These are phyloP conservation scores for Cottus gobio DNA, from an alignment of 2,113 vertebrate species.

Conservation along the genomic window DNA sequence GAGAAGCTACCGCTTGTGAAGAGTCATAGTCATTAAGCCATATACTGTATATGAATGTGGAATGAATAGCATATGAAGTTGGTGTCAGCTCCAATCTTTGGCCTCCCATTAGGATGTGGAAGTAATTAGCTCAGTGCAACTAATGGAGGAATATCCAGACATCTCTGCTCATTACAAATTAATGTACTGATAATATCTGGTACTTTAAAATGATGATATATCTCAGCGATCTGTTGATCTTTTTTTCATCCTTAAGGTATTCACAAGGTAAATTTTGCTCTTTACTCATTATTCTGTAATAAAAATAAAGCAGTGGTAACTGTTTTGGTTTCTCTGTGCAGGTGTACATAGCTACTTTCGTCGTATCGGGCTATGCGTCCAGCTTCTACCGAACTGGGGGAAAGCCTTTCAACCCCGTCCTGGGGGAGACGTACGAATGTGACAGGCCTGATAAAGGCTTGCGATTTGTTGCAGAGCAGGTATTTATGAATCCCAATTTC, in stretches of 20 bases:
- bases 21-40: conserved; percentile 6
- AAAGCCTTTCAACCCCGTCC: conserved; percentile 97
- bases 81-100: not conserved
- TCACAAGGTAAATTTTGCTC: not conserved
- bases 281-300: conserved; percentile 7
- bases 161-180: conserved; percentile 20
- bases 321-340: conserved; percentile 69
- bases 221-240: not conserved
- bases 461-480: conserved; percentile 94
- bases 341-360: conserved; percentile 95
- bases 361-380: conserved; percentile 93
- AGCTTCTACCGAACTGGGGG: conserved; percentile 96
- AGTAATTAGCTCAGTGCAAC: conserved; percentile 26
- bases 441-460: conserved; percentile 93
- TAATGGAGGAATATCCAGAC: conserved; percentile 25
- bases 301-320: not conserved
- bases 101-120: conserved; percentile 14
- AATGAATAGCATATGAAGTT: not conserved
- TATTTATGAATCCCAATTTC: conserved; percentile 61
- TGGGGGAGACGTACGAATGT: conserved; percentile 97
- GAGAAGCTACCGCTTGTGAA: conserved; percentile 14
- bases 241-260: not conserved
- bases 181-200: conserved; percentile 1
- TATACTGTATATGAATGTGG: not conserved
- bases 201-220: not conserved